Evolutionary conservation across 2,888 invertebrate species (phyloP), one percentile per base, ranked within the genome.

Genomic region (Leptogaster cylindrica): DNA sequence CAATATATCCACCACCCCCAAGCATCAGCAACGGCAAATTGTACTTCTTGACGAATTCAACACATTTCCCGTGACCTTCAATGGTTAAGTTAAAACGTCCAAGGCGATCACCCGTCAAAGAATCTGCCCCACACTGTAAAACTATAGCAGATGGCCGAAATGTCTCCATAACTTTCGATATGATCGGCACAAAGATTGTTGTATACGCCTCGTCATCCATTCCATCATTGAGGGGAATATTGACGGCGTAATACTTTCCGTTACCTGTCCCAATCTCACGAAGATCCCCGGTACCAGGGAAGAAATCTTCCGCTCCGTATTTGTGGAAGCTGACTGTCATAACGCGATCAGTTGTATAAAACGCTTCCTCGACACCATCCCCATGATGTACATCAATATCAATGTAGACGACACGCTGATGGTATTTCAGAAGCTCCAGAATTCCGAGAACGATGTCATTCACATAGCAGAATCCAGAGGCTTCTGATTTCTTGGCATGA

Each of bases 371-470:
- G 0, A 99, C 99, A 16, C 99, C 99, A 81, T 99, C 99, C 0
- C 99, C 99, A 77, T 99, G 99, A 82, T 99, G 99, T 31, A 99
- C 98, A 82, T 99, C 99, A 76, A 99, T 99, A 78, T 99, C 99
- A 73, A 99, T 95, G 80, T 99, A 99, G 65, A 99, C 82, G 8
- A 99, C 98, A 74, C 98, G 85, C 80, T 96, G 97, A 79, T 97
- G 97, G 79, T 97, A 97, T 81, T 99, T 99, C 20, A 99, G 83
- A 66, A 99, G 82, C 80, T 99, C 99, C 72, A 99, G 82, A 75
- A 99, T 99, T 8, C 96, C 98, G 68, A 99, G 85, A 0, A 99
- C 99, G 75, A 99, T 99, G 77, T 99, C 99, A 77, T 99, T 99
- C 0, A 98, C 97, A 78, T 99, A 99, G 80, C 99, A 99, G 82